A percentile compares a stretch with the other conserved stretches of the same genome.
Evolutionary conservation across 2,113 vertebrate genomes (phyloP).

Genomic region (Sprattus sprattus): DNA sequence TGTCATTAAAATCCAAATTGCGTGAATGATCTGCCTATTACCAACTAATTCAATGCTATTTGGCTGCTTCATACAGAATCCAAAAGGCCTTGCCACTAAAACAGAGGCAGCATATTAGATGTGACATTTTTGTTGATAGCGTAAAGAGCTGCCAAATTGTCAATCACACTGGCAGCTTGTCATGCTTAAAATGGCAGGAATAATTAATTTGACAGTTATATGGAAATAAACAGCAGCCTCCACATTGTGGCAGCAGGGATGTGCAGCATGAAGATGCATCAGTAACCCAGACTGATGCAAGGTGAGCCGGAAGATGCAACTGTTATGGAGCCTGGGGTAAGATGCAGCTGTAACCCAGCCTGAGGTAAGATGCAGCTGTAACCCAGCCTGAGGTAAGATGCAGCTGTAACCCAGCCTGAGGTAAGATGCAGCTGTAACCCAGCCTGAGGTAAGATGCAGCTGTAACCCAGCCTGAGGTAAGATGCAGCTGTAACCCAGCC

Average conservation of each 20-base stretch:
- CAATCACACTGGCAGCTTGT: background rate
- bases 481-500: too few relatives aligned
- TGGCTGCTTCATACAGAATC: background rate
- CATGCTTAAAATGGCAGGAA: background rate
- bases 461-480: too few relatives aligned
- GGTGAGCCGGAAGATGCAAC: too few relatives aligned
- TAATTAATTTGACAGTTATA: constrained; percentile 4
- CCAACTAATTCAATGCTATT: constrained; percentile 2
- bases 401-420: too few relatives aligned
- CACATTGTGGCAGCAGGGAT: background rate
- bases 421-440: too few relatives aligned
- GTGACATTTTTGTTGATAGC: background rate
- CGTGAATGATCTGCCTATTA: background rate
- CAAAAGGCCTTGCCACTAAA: background rate
- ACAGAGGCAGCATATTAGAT: background rate
- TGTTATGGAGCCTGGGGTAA: too few relatives aligned
- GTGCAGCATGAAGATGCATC: background rate
- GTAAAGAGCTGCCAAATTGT: constrained; percentile 9
- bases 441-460: too few relatives aligned
- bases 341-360: too few relatives aligned
- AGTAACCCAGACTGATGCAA: background rate
- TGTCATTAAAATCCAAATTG: constrained; percentile 9
- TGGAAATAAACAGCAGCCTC: background rate
- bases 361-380: too few relatives aligned
- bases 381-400: too few relatives aligned